A percentile compares a stretch with the other conserved stretches of the same genome.
Evolutionary conservation across 2,888 invertebrate genomes (phyloP).

Genomic region (Tenthredo amoena): DNA sequence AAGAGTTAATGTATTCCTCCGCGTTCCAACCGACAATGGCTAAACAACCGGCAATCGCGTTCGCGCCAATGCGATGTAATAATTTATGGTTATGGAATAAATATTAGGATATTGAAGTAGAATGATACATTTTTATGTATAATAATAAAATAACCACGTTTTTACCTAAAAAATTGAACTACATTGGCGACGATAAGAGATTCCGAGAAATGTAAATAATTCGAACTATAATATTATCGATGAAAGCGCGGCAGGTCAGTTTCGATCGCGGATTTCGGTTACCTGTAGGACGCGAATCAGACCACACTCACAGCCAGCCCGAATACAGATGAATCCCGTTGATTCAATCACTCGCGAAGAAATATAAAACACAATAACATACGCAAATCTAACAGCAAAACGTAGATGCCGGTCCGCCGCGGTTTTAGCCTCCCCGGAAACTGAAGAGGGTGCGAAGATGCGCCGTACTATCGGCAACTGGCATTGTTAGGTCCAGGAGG

Average conservation of each 20-base stretch:
- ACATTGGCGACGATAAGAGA: not conserved
- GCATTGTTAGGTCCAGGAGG: not conserved
- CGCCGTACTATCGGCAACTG: not conserved
- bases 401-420: not conserved
- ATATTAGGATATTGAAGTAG: not conserved
- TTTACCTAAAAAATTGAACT: not conserved
- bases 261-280: not conserved
- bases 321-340: not conserved
- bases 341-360: not conserved
- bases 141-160: not conserved
- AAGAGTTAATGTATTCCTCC: not conserved
- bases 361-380: not conserved
- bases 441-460: not conserved
- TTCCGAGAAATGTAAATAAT: not conserved
- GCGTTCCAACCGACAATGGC: not conserved
- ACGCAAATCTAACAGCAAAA: not conserved
- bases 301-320: not conserved
- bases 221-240: not conserved
- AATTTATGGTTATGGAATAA: not conserved
- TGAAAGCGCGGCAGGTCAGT: not conserved
- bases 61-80: not conserved
- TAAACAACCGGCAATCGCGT: not conserved
- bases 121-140: not conserved
- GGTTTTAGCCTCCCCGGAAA: not conserved
- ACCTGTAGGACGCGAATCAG: not conserved